Percentiles rank a stretch among this genome's conserved stretches.
Evolutionary conservation across 1,140 invertebrate species (phyloP).

Genomic region (Nephotettix cincticeps): DNA sequence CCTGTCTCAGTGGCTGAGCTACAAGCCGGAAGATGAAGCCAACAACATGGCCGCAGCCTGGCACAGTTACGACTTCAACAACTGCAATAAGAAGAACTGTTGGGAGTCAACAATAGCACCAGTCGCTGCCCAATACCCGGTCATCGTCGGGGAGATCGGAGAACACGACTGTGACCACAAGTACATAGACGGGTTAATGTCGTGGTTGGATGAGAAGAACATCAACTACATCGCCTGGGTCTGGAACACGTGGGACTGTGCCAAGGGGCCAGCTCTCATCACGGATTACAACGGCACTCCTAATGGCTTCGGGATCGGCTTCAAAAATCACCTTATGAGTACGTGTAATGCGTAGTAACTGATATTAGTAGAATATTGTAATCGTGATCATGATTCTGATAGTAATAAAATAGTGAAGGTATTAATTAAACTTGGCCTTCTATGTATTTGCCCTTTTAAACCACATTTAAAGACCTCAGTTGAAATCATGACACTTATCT

Average conservation of each 20-base stretch:
- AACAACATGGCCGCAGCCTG: neutral
- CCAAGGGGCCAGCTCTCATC: neutral
- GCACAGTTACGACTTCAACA: slow-evolving; percentile 4
- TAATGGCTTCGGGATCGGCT: neutral
- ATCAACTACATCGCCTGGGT: neutral
- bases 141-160: neutral
- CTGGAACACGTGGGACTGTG: neutral
- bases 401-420: no score
- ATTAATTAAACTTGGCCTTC: no score
- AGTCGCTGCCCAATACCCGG: neutral
- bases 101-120: neutral
- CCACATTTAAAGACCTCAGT: no score
- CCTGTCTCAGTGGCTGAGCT: neutral
- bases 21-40: neutral
- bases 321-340: neutral
- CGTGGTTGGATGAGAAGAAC: neutral
- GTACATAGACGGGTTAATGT: neutral
- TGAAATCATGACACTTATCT: no score
- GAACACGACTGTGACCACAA: neutral
- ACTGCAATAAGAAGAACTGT: neutral
- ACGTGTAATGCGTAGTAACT: no score
- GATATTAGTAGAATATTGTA: no score
- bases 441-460: no score
- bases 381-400: no score
- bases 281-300: neutral